Conservation (phyloP, 1,140 invertebrate genomes). For the Eriosoma lanigerum region DNA sequence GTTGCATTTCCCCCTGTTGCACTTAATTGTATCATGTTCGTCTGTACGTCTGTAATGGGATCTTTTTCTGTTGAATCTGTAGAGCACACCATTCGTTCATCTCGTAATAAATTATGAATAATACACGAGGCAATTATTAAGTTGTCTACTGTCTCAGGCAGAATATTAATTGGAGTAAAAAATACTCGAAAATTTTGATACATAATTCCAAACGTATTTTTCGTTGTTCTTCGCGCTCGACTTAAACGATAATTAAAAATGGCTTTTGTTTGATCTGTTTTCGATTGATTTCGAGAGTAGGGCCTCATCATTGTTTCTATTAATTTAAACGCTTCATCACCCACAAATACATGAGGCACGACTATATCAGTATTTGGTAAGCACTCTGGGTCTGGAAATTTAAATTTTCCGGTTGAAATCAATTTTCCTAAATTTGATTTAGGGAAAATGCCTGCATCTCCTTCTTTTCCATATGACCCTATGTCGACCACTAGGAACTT, state of each 20-base stretch:
- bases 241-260: background rate
- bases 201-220: constrained; percentile 61
- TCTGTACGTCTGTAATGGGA: background rate
- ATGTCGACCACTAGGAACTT: constrained; percentile 54
- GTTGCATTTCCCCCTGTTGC: background rate
- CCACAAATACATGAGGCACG: constrained; percentile 56
- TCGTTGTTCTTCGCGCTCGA: constrained; percentile 57
- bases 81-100: constrained; percentile 1
- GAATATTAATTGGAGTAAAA: constrained; percentile 56
- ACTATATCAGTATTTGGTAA: constrained; percentile 48
- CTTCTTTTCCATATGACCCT: constrained; percentile 55
- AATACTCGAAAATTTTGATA: constrained; percentile 57
- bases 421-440: constrained; percentile 19
- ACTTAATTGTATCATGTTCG: background rate
- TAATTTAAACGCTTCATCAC: constrained; percentile 51
- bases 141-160: constrained; percentile 56
- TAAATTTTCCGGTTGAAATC: background rate
- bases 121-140: constrained; percentile 55
- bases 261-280: background rate
- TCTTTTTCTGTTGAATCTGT: background rate
- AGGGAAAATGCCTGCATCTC: constrained; percentile 54
- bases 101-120: constrained; percentile 55
- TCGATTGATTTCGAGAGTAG: constrained; percentile 10
- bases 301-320: constrained; percentile 42
- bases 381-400: constrained; percentile 51